phyloP scores from a whole-genome alignment of 2,888 invertebrate species.

The Clivina fossor region DNA sequence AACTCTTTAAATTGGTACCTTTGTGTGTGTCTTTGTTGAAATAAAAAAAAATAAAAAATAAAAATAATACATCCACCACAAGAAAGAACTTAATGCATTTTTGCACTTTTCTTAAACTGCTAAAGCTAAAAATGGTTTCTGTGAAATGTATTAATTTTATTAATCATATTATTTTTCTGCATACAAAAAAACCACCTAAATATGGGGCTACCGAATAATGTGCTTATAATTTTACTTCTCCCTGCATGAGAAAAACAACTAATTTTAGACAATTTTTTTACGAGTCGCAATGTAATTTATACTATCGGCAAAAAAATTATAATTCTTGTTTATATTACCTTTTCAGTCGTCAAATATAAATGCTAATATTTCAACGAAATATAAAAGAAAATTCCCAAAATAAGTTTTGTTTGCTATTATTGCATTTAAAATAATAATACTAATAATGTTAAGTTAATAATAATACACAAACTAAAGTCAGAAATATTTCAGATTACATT shows the following conservation, averaged over 20 bases:
- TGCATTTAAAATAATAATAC: too few relatives aligned
- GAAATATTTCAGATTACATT: too few relatives aligned
- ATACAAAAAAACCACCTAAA: constrained; percentile 16
- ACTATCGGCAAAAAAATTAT: too few relatives aligned
- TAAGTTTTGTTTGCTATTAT: too few relatives aligned
- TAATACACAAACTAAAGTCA: too few relatives aligned
- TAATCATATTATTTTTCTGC: constrained; percentile 27
- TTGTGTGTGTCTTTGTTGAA: constrained; percentile 4
- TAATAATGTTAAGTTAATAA: too few relatives aligned
- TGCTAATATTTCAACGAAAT: too few relatives aligned
- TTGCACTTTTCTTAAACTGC: neutral
- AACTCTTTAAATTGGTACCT: constrained; percentile 24
- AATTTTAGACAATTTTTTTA: constrained; percentile 17
- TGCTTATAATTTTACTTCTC: constrained; percentile 24
- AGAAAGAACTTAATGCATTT: neutral
- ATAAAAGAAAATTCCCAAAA: too few relatives aligned
- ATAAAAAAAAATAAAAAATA: constrained; percentile 29
- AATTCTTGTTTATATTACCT: too few relatives aligned
- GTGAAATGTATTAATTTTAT: constrained; percentile 30
- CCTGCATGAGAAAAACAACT: too few relatives aligned
- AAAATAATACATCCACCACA: constrained; percentile 25
- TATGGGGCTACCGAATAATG: constrained; percentile 33
- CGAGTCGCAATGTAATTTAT: constrained; percentile 9
- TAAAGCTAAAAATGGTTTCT: constrained; percentile 21
- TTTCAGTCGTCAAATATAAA: too few relatives aligned